These are phyloP conservation scores for Lithobates sylvaticus DNA, from an alignment of 2,797 vertebrate species.

Conservation along the genomic window DNA sequence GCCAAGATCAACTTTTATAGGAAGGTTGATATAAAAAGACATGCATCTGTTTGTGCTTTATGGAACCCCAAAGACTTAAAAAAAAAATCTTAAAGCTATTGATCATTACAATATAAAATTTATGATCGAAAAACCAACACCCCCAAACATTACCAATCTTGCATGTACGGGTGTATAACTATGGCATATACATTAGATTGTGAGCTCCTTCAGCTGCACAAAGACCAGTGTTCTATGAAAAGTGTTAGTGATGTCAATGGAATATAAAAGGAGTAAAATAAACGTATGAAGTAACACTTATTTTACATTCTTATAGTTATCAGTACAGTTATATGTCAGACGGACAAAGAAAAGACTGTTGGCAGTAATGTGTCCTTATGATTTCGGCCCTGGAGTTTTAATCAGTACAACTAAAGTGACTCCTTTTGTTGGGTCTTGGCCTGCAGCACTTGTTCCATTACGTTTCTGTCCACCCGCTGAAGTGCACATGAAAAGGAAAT, in stretches of 20 bases:
- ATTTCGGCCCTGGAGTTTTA: not conserved
- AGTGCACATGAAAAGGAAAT: not conserved
- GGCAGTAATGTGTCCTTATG: not conserved
- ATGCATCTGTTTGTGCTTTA: too few relatives aligned
- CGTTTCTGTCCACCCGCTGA: constrained; percentile 17
- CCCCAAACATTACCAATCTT: too few relatives aligned
- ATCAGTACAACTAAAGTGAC: not conserved
- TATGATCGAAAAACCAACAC: not conserved
- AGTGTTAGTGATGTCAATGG: not conserved
- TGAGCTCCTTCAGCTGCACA: too few relatives aligned
- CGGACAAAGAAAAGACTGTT: not conserved
- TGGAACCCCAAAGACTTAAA: too few relatives aligned
- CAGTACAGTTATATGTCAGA: not conserved
- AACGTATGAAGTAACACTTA: not conserved
- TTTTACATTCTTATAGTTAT: not conserved
- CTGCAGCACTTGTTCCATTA: constrained; percentile 23
- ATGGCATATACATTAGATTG: too few relatives aligned
- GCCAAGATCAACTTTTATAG: too few relatives aligned
- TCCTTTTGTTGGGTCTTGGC: constrained; percentile 26
- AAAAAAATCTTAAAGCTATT: not conserved
- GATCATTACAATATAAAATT: not conserved
- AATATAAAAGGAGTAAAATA: not conserved
- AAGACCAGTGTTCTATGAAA: not conserved
- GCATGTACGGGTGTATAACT: too few relatives aligned
- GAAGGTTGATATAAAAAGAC: too few relatives aligned